Conservation (phyloP, 2,888 invertebrate genomes). For the Tethea ocularis region DNA sequence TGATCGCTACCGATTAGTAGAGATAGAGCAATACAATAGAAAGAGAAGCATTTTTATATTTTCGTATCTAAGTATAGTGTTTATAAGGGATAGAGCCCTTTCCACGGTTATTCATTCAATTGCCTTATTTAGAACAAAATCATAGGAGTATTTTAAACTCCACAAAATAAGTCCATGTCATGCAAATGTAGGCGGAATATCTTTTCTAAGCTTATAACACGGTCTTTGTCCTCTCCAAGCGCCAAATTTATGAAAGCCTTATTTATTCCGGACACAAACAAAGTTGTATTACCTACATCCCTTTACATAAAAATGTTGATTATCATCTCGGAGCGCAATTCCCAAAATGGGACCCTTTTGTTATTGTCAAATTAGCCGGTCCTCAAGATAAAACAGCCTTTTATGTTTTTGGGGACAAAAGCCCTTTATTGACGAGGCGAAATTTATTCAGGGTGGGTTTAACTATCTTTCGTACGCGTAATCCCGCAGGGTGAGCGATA, state of each 20-base stretch:
- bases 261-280: constrained; percentile 52
- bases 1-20: no score
- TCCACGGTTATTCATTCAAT: no score
- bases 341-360: constrained; percentile 78
- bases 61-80: no score
- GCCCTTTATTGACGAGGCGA: constrained; percentile 76
- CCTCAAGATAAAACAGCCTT: constrained; percentile 83
- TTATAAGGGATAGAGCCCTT: no score
- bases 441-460: constrained; percentile 79
- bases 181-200: no score
- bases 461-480: constrained; percentile 78
- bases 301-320: constrained; percentile 71
- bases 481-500: constrained; percentile 54
- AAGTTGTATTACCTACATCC: constrained; percentile 33
- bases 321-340: constrained; percentile 69
- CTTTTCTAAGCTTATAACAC: no score
- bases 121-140: no score
- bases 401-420: constrained; percentile 74
- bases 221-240: neutral
- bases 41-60: no score
- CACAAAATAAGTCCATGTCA: no score
- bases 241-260: constrained; percentile 51
- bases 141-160: no score
- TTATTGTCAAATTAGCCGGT: constrained; percentile 84
- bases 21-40: no score